Percentiles rank a stretch among this genome's conserved stretches.
Conservation (phyloP, 2,113 vertebrate genomes). For the Pomatostomus ruficeps region DNA sequence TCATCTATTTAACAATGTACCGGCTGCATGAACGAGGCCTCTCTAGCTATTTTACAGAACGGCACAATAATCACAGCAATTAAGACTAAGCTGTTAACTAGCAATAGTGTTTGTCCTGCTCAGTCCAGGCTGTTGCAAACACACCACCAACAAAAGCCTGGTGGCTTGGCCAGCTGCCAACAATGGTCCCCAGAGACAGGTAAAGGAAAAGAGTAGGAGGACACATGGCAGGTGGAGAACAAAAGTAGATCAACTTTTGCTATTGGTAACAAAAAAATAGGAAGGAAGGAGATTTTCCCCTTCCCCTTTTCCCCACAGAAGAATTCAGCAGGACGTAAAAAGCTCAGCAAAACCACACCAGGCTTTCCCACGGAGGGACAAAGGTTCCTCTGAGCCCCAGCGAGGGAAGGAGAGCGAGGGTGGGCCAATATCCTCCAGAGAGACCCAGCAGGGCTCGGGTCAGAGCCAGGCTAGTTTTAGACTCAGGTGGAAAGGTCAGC, state of each 20-base stretch:
- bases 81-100: neutral
- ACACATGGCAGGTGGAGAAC: constrained; percentile 6
- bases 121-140: neutral
- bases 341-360: neutral
- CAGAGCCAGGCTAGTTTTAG: neutral
- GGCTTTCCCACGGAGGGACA: constrained; percentile 11
- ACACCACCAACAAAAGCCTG: neutral
- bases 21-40: neutral
- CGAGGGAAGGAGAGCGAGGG: neutral
- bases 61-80: constrained; percentile 15
- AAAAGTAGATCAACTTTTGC: constrained; percentile 10
- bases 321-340: neutral
- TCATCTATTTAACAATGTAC: neutral
- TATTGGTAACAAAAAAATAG: constrained; percentile 3
- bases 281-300: constrained; percentile 44
- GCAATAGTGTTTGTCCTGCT: constrained; percentile 20
- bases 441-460: neutral
- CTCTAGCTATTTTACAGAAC: neutral
- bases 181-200: neutral
- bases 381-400: neutral
- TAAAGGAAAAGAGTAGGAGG: constrained; percentile 23
- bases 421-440: neutral
- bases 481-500: neutral
- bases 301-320: neutral
- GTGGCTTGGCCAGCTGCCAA: neutral